Conservation (phyloP, 2,797 vertebrate species). For the Notoglanidium macrostoma region DNA sequence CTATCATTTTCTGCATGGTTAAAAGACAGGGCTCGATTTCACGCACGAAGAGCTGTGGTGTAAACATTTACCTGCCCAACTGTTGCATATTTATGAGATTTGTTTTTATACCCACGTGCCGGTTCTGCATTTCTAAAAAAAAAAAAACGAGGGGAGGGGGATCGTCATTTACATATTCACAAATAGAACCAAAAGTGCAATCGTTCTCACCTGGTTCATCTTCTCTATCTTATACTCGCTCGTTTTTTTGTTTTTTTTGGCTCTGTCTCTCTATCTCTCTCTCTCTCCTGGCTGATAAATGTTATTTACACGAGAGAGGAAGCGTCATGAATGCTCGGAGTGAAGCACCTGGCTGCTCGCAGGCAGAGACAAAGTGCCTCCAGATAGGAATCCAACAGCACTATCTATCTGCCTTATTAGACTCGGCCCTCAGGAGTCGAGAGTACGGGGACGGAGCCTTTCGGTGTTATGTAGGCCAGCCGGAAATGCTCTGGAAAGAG, state of each 20-base stretch:
- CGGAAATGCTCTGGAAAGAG: constrained; percentile 70
- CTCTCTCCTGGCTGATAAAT: constrained; percentile 75
- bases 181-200: constrained; percentile 56
- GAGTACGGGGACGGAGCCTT: constrained; percentile 68
- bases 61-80: constrained; percentile 12
- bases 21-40: not conserved
- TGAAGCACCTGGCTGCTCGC: constrained; percentile 78
- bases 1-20: not conserved
- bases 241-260: not conserved
- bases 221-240: constrained; percentile 30
- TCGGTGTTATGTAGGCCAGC: constrained; percentile 82
- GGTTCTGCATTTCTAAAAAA: constrained; percentile 37
- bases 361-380: constrained; percentile 80
- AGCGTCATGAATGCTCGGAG: constrained; percentile 75
- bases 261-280: constrained; percentile 48
- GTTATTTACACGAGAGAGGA: constrained; percentile 82
- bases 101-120: not conserved
- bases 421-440: constrained; percentile 77
- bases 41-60: not conserved
- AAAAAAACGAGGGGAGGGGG: constrained; percentile 12
- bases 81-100: constrained; percentile 1
- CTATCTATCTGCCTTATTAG: constrained; percentile 86
- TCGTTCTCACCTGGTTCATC: constrained; percentile 53
- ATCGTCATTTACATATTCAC: constrained; percentile 43
- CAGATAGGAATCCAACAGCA: constrained; percentile 81